Conservation (phyloP, 1,140 invertebrate genomes). For the Brachionus paranguensis region DNA sequence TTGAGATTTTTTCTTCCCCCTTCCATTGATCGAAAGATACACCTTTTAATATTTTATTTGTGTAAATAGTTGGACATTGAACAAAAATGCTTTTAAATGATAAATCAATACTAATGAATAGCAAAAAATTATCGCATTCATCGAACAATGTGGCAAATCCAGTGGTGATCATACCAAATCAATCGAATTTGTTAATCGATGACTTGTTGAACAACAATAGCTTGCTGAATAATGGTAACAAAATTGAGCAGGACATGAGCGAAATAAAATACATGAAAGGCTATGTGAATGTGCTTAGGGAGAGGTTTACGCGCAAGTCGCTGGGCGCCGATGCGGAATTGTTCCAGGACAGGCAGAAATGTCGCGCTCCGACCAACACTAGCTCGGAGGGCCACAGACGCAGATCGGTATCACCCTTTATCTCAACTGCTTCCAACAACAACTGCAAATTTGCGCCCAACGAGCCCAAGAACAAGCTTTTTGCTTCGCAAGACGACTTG, state of each 20-base stretch:
- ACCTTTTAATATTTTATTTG: background rate
- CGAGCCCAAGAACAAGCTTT: background rate
- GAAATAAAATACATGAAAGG: constrained; percentile 40
- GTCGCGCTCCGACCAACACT: background rate
- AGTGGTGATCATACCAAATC: constrained; percentile 26
- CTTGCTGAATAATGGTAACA: constrained; percentile 8
- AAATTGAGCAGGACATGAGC: background rate
- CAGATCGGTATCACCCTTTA: background rate
- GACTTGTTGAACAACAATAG: constrained; percentile 21
- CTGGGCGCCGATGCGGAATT: background rate
- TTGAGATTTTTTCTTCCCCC: background rate
- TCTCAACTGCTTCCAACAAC: background rate
- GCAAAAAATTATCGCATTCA: constrained; percentile 16
- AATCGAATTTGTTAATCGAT: constrained; percentile 16
- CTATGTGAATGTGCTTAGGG: constrained; percentile 31
- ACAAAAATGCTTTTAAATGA: constrained; percentile 30
- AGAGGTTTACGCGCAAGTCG: constrained; percentile 31
- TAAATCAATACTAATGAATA: constrained; percentile 30
- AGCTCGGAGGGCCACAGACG: background rate
- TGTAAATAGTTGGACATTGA: background rate
- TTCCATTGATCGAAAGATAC: background rate
- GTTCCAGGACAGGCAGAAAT: background rate
- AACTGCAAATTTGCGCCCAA: background rate
- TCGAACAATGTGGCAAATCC: constrained; percentile 32
- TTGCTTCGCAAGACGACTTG: constrained; percentile 29